Conservation (phyloP, 1,140 invertebrate genomes). For the Macrostomum lignano region DNA sequence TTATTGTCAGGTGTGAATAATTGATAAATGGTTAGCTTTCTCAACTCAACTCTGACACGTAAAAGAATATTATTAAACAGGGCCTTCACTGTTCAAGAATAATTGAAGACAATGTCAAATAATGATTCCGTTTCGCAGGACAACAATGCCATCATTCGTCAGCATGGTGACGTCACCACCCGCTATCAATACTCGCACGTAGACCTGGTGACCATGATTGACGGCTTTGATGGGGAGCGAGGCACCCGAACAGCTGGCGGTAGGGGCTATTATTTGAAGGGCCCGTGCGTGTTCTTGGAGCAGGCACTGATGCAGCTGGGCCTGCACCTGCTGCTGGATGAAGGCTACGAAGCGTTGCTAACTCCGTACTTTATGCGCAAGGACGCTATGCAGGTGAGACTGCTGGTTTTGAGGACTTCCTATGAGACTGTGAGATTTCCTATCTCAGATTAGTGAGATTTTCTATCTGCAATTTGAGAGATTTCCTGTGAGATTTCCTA, state of each 20-base stretch:
- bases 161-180: slow-evolving; percentile 49
- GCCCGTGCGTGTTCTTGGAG: slow-evolving; percentile 55
- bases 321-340: slow-evolving; percentile 42
- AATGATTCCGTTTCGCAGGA: no score
- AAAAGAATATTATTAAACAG: no score
- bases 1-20: no score
- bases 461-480: no score
- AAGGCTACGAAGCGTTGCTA: slow-evolving; percentile 61
- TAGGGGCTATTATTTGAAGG: slow-evolving; percentile 71
- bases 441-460: no score
- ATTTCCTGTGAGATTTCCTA: no score
- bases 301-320: slow-evolving; percentile 70
- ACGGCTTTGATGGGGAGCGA: slow-evolving; percentile 75
- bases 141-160: slow-evolving; percentile 50
- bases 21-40: no score
- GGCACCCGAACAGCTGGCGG: slow-evolving; percentile 68
- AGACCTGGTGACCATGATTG: slow-evolving; percentile 51
- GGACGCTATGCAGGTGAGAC: slow-evolving; percentile 40
- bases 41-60: no score
- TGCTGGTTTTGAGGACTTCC: no score
- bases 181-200: slow-evolving; percentile 60
- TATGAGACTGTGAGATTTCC: no score
- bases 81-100: no score
- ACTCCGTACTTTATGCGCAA: slow-evolving; percentile 98
- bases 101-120: no score